Percentiles rank a stretch among this genome's conserved stretches.
phyloP scores from a whole-genome alignment of 1,140 invertebrate species.

The Lepidurus arcticus region DNA sequence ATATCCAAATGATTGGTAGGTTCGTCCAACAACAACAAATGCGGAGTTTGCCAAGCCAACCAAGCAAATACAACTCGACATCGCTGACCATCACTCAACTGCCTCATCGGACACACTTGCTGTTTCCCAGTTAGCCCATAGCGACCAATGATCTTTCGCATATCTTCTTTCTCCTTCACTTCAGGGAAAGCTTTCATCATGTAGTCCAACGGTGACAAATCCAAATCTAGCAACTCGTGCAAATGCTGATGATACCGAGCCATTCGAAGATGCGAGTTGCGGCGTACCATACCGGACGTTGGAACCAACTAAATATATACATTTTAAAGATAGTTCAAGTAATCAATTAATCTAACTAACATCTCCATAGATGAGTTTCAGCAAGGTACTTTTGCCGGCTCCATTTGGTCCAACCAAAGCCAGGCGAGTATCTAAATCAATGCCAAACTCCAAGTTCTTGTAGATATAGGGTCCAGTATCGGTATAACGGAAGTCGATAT shows the following conservation, averaged over 20 bases:
- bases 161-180: conserved; percentile 96
- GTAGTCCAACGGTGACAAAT: conserved; percentile 92
- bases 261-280: conserved; percentile 95
- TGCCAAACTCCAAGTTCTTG: conserved; percentile 96
- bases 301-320: conserved; percentile 68
- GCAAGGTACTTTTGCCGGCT: conserved; percentile 94
- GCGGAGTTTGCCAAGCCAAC: conserved; percentile 87
- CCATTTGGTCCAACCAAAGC: conserved; percentile 94
- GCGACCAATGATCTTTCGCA: conserved; percentile 97
- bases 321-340: neutral
- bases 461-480: conserved; percentile 88
- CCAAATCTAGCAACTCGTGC: conserved; percentile 90
- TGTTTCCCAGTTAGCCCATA: conserved; percentile 95
- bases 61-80: conserved; percentile 98
- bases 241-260: conserved; percentile 98
- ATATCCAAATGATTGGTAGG: conserved; percentile 99
- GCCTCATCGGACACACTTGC: conserved; percentile 88
- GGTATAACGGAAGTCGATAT: conserved; percentile 91
- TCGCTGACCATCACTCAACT: conserved; percentile 95
- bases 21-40: conserved; percentile 90
- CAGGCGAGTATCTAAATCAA: conserved; percentile 94
- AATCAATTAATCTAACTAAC: conserved; percentile 49
- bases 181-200: conserved; percentile 97
- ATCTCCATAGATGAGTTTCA: conserved; percentile 93
- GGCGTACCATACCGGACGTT: conserved; percentile 91